A percentile compares a stretch with the other conserved stretches of the same genome.
Evolutionary conservation across 2,888 invertebrate genomes (phyloP).

Genomic region (Oegoconia quadripuncta): DNA sequence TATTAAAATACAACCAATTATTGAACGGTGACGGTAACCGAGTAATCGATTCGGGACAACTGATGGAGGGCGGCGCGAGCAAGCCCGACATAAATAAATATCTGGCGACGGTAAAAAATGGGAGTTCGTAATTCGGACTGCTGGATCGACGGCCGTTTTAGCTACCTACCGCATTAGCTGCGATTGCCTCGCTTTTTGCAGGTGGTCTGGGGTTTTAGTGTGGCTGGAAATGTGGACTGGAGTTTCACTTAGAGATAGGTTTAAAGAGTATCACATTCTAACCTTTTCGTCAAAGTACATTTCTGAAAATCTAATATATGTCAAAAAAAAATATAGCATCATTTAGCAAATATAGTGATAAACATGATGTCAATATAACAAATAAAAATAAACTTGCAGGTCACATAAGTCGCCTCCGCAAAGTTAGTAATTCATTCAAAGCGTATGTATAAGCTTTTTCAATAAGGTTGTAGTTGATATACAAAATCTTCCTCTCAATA

Average conservation of each 20-base stretch:
- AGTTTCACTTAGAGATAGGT: neutral
- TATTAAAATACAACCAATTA: neutral
- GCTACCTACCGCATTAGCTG: conserved; percentile 15
- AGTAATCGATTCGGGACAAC: conserved; percentile 19
- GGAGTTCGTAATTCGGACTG: conserved; percentile 28
- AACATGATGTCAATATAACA: too few species aligned
- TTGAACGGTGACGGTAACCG: conserved; percentile 14
- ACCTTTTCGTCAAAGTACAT: too few species aligned
- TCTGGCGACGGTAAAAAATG: conserved; percentile 44
- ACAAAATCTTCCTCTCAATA: too few species aligned
- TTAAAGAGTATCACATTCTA: too few species aligned
- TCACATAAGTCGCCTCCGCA: too few species aligned
- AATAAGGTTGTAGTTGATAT: too few species aligned
- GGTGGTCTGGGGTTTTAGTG: neutral
- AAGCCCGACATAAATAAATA: conserved; percentile 41
- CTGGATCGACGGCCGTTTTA: conserved; percentile 8
- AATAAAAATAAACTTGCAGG: too few species aligned
- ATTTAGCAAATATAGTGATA: too few species aligned
- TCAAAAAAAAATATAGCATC: neutral
- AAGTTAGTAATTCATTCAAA: too few species aligned
- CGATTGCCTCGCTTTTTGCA: conserved; percentile 12
- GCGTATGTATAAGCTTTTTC: too few species aligned
- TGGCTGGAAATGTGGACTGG: conserved; percentile 4
- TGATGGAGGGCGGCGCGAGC: conserved; percentile 29
- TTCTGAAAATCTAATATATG: neutral